Evolutionary conservation across 2,113 vertebrate genomes (phyloP), one percentile per base, ranked within the genome.

Genomic region (Chaetodon auriga): DNA sequence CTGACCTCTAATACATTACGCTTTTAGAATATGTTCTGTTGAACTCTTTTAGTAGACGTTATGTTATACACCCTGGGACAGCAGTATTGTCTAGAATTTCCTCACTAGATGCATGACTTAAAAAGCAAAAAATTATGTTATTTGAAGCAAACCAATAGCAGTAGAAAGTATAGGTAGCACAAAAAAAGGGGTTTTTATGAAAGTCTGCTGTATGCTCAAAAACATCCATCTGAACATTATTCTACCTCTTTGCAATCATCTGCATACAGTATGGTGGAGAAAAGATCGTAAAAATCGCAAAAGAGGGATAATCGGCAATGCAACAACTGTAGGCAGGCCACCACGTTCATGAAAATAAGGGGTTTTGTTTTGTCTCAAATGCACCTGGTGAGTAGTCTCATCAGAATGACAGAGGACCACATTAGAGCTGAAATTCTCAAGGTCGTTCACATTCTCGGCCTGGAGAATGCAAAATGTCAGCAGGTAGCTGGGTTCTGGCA

Each of bases 391-490:
- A 43, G 30, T 73, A 49, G 36, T 43, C 6, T 48, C 23, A 19
- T 30, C 3, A 18, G 18, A 16, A 41, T 45, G 18, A 49, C 16
- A 7, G 45, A 23, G 63, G 9, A 45, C 7, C 13, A 51, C 16
- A 21, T 7, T 14, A 41, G 7, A 70, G 45, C n/a, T 63, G 36
- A 35, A 12, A 36, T 12, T 35, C 7, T 75, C 35, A 43, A 68
- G 6, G 23, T 25, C 0, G 12, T 48, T 15, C 45, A 53, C 51
- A 62, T 68, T 80, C 36, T 68, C 58, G 15, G 45, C 23, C 30
- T 63, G 55, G 9, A 68, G 19, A 43, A 65, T 41, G 65, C 41
- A 72, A 63, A 58, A 53, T 68, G 75, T 73, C 65, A 55, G 36
- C 7, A 49, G 55, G 68, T 68, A 80, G 41, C 54, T 74, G 63